Evolutionary conservation across 2,888 invertebrate genomes (phyloP).

Genomic region (Cacoxenus indagator): DNA sequence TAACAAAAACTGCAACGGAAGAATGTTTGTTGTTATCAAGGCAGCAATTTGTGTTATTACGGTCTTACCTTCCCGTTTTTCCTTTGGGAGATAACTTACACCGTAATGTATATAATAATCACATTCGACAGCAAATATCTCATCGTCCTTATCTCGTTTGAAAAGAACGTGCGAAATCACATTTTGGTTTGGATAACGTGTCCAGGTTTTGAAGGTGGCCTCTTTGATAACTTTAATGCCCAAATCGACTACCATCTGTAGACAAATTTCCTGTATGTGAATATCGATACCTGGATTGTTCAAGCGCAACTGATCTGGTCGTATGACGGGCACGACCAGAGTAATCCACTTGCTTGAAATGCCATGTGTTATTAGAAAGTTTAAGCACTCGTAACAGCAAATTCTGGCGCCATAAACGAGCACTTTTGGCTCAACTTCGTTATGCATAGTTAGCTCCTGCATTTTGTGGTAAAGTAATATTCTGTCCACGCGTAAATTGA

Average conservation of each 20-base stretch:
- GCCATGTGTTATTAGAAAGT: constrained; percentile 53
- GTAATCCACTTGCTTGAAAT: constrained; percentile 38
- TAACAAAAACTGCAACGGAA: constrained; percentile 37
- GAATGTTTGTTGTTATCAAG: not conserved
- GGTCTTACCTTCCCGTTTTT: constrained; percentile 17
- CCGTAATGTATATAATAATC: constrained; percentile 56
- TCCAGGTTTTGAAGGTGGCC: constrained; percentile 34
- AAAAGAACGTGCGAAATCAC: constrained; percentile 48
- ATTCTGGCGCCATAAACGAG: constrained; percentile 55
- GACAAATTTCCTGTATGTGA: constrained; percentile 44
- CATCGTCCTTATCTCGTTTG: not conserved
- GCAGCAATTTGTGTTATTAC: not conserved
- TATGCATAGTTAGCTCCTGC: constrained; percentile 22
- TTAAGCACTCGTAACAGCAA: constrained; percentile 54
- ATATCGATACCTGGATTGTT: constrained; percentile 49
- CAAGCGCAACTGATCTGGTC: constrained; percentile 14
- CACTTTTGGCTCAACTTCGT: constrained; percentile 25
- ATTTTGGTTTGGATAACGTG: not conserved
- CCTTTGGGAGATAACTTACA: constrained; percentile 28
- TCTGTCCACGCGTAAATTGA: constrained; percentile 60
- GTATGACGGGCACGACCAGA: constrained; percentile 42
- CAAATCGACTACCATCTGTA: constrained; percentile 46
- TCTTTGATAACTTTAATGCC: constrained; percentile 45
- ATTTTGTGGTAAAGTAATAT: constrained; percentile 60
- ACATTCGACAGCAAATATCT: constrained; percentile 39